Percentiles rank a stretch among this genome's conserved stretches.
These are phyloP conservation scores for Ptilodon capucinus DNA, from an alignment of 2,888 invertebrate genomes.

Conservation along the genomic window DNA sequence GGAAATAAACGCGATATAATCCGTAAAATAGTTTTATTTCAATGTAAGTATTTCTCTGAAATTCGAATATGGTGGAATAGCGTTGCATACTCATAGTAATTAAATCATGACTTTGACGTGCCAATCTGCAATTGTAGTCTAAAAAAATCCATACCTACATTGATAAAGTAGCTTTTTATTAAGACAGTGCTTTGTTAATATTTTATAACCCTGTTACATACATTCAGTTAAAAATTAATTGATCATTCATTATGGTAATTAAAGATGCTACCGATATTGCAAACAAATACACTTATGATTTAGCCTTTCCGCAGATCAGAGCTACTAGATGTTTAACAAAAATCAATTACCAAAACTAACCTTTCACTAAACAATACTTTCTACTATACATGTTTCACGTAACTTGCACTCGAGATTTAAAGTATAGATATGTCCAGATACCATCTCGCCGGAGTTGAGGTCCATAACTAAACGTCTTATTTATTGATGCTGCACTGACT, in stretches of 20 bases:
- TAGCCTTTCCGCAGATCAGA: constrained; percentile 29
- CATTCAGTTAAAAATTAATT: too few species aligned
- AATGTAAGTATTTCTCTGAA: too few species aligned
- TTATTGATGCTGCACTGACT: constrained; percentile 12
- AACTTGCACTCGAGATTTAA: constrained; percentile 30
- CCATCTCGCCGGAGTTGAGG: constrained; percentile 19
- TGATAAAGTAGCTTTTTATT: too few species aligned
- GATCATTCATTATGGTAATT: background rate
- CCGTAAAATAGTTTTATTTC: too few species aligned
- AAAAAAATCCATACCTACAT: too few species aligned
- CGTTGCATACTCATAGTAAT: too few species aligned
- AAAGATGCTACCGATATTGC: background rate
- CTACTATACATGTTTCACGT: constrained; percentile 30
- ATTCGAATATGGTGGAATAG: too few species aligned
- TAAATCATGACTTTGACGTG: too few species aligned
- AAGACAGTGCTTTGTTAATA: too few species aligned
- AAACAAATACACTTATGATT: constrained; percentile 23
- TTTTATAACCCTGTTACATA: too few species aligned
- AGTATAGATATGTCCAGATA: constrained; percentile 21
- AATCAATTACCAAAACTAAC: constrained; percentile 24
- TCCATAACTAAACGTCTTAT: constrained; percentile 24
- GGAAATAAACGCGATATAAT: too few species aligned
- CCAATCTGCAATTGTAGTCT: too few species aligned
- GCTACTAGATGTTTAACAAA: constrained; percentile 18
- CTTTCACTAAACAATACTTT: constrained; percentile 33